Evolutionary conservation across 1,140 invertebrate species (phyloP).

Genomic region (Ganaspis sp.): DNA sequence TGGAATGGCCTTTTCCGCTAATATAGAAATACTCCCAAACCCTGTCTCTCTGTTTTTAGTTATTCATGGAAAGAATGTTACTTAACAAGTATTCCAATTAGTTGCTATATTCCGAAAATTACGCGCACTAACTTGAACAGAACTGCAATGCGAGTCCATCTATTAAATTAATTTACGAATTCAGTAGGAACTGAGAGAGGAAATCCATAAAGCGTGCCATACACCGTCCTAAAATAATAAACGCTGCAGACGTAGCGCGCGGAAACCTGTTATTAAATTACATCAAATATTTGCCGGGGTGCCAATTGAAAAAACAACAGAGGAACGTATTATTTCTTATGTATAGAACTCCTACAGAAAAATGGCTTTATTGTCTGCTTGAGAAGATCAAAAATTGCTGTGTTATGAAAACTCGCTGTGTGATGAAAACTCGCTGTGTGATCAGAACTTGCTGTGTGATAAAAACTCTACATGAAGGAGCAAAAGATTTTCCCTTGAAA

Average conservation of each 20-base stretch:
- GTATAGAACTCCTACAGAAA: not conserved
- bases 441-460: no score
- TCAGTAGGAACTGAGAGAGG: not conserved
- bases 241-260: not conserved
- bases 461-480: no score
- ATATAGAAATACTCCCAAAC: not conserved
- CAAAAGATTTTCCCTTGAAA: not conserved
- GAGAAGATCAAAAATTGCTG: not conserved
- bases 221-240: slow-evolving; percentile 23
- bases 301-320: slow-evolving; percentile 2
- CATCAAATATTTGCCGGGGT: slow-evolving; percentile 6
- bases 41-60: not conserved
- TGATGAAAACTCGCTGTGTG: no score
- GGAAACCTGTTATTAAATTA: slow-evolving; percentile 22
- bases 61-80: slow-evolving; percentile 2
- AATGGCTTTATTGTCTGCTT: no score
- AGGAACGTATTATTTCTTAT: not conserved
- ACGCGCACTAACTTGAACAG: not conserved
- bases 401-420: no score
- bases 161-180: slow-evolving; percentile 27
- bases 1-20: not conserved
- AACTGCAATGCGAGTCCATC: slow-evolving; percentile 6
- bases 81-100: slow-evolving; percentile 11
- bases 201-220: slow-evolving; percentile 27
- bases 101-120: not conserved